Base-by-base conservation (phyloP, 2,113 vertebrate species). In the Scomber japonicus region DNA sequence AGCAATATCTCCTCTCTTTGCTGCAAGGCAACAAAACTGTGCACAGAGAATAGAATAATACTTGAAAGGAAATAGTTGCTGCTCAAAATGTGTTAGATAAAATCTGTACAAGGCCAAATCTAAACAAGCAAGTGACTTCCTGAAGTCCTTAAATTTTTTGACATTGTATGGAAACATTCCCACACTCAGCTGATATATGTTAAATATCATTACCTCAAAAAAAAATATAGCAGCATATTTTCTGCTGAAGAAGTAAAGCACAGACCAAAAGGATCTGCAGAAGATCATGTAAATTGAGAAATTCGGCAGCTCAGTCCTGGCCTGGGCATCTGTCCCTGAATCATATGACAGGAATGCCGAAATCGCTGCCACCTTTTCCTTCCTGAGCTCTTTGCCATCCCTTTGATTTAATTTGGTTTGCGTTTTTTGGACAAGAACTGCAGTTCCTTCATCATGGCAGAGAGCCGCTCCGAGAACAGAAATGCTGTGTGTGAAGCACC, bases 401-500 rank as follows among this genome's bases (percentile, higher is more conserved):
- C 70, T 83, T 86, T 89, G 60, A 89, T 86, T 86, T 78, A n/a
- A 71, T 59, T 67, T 75, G 64, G 24, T 84, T 85, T 81, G 88
- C 59, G 46, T 88, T 83, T 77, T 59, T 66, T 55, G 55, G 75
- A 75, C 19, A 48, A 68, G 54, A 60, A 71, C 59, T 72, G 49
- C 10, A 46, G 78, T 57, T 80, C 59, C 67, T 69, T 76, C 62
- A 64, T 44, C 21, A 53, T 74, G 81, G 77, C 81, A 86, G 70
- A 68, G 72, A 68, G 73, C 68, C 51, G 62, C 57, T 46, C 50
- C 45, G 66, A 85, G 80, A 92, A 86, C 89, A 93, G 82, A 93
- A 82, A 45, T 75, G 75, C 72, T 88, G 84, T 88, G 75, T 89
- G 72, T 87, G 76, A 76, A 78, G 80, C 80, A 86, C 81, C 64